phyloP scores from a whole-genome alignment of 2,113 vertebrate species.

The Heptranchias perlo region DNA sequence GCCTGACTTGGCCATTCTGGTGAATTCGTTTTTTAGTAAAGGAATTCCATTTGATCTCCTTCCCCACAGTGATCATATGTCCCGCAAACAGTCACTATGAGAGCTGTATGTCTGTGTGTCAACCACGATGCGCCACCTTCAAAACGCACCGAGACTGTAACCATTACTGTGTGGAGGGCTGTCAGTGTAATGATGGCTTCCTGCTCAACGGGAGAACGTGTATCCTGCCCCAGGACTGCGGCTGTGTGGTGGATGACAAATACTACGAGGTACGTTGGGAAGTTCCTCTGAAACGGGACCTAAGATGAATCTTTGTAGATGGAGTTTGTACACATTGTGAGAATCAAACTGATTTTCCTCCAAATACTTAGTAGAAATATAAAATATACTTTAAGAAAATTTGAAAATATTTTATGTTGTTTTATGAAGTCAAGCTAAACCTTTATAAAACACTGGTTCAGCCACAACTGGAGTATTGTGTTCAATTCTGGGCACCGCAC shows the following conservation, averaged over 20 bases:
- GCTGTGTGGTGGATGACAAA: constrained; percentile 89
- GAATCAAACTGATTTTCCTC: too few species aligned
- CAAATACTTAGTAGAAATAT: too few species aligned
- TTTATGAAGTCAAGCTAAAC: too few species aligned
- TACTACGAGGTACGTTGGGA: constrained; percentile 77
- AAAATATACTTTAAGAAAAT: too few species aligned
- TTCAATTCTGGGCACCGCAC: too few species aligned
- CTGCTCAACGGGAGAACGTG: constrained; percentile 88
- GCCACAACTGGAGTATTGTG: too few species aligned
- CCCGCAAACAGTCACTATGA: constrained; percentile 90
- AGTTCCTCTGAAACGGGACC: background rate
- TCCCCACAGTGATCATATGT: constrained; percentile 73
- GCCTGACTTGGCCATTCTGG: too few species aligned
- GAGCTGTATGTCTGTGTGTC: constrained; percentile 84
- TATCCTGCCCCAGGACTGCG: constrained; percentile 87
- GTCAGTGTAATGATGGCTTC: constrained; percentile 85
- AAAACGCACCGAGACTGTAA: constrained; percentile 85
- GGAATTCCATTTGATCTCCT: background rate
- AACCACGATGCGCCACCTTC: constrained; percentile 86
- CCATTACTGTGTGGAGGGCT: constrained; percentile 92
- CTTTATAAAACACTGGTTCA: too few species aligned
- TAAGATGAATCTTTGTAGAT: background rate
- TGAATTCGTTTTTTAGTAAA: background rate
- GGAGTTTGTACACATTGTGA: too few species aligned
- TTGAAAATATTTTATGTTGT: too few species aligned